Percentiles rank a stretch among this genome's conserved stretches.
Evolutionary conservation across 2,113 vertebrate genomes (phyloP).

Genomic region (Meles meles): DNA sequence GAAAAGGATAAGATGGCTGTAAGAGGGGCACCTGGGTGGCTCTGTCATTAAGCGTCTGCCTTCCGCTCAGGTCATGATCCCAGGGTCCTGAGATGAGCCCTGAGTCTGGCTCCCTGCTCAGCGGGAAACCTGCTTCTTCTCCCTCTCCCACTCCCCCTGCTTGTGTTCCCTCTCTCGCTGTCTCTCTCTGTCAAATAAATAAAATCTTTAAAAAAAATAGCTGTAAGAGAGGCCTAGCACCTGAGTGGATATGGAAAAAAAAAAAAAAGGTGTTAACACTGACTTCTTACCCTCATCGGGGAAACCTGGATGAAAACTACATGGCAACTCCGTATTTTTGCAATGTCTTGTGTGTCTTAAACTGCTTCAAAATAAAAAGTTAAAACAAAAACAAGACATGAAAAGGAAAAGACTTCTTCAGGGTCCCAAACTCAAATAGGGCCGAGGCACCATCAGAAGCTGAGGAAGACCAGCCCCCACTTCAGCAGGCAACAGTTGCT

Average conservation of each 20-base stretch:
- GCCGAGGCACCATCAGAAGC: neutral
- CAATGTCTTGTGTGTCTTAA: slow-evolving; percentile 9
- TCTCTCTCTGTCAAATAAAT: too few relatives aligned
- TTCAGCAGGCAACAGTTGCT: neutral
- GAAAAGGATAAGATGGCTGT: neutral
- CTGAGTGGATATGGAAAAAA: neutral
- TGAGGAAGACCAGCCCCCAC: neutral
- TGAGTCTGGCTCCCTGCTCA: too few relatives aligned
- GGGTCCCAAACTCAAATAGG: neutral
- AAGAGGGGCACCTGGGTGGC: neutral
- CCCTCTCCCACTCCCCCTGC: too few relatives aligned
- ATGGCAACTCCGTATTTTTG: neutral
- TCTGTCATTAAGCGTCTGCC: too few relatives aligned
- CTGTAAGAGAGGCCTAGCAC: neutral
- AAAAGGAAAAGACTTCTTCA: neutral
- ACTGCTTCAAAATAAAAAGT: neutral
- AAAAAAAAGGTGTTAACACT: neutral
- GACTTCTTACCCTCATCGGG: neutral
- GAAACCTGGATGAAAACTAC: neutral
- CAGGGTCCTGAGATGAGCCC: too few relatives aligned
- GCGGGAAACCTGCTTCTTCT: too few relatives aligned
- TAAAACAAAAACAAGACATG: neutral
- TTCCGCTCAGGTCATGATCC: too few relatives aligned
- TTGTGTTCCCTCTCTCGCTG: too few relatives aligned
- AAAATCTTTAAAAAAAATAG: neutral